Evolutionary conservation across 2,888 invertebrate species (phyloP).

Genomic region (Tachystola acroxantha): DNA sequence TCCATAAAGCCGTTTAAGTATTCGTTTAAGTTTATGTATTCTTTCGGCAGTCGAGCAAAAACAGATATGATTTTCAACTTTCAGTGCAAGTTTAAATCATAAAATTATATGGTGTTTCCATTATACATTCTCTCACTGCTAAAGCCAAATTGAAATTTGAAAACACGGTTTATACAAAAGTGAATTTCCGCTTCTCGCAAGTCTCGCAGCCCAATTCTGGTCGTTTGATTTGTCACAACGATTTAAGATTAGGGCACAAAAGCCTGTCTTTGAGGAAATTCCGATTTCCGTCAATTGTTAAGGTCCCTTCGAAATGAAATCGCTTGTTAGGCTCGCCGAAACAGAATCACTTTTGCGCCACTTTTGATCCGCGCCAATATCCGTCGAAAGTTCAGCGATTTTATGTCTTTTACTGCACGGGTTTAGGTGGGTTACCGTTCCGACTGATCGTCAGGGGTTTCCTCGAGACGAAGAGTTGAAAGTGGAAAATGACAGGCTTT

Average conservation of each 20-base stretch:
- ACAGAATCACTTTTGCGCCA: slow-evolving; percentile 58
- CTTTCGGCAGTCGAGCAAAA: too few species aligned
- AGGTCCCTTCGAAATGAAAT: slow-evolving; percentile 49
- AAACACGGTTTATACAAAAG: slow-evolving; percentile 7
- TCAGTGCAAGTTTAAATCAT: too few species aligned
- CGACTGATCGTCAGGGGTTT: too few species aligned
- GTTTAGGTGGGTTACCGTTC: too few species aligned
- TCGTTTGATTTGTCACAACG: slow-evolving; percentile 50
- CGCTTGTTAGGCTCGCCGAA: slow-evolving; percentile 46
- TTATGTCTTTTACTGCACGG: slow-evolving; percentile 9
- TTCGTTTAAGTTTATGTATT: too few species aligned
- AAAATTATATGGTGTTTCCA: too few species aligned
- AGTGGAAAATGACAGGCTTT: too few species aligned
- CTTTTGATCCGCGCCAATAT: slow-evolving; percentile 41
- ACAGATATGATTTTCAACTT: too few species aligned
- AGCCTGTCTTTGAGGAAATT: slow-evolving; percentile 45
- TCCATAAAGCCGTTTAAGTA: too few species aligned
- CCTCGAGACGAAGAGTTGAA: too few species aligned
- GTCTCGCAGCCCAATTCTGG: slow-evolving; percentile 24
- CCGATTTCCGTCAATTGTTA: slow-evolving; percentile 59
- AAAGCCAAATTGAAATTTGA: slow-evolving; percentile 3
- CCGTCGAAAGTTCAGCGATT: slow-evolving; percentile 31
- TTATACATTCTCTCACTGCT: too few species aligned
- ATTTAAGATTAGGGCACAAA: slow-evolving; percentile 46
- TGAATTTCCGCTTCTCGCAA: slow-evolving; percentile 2